A percentile compares a stretch with the other conserved stretches of the same genome.
phyloP scores from a whole-genome alignment of 1,140 invertebrate genomes.

The Formica selysi region DNA sequence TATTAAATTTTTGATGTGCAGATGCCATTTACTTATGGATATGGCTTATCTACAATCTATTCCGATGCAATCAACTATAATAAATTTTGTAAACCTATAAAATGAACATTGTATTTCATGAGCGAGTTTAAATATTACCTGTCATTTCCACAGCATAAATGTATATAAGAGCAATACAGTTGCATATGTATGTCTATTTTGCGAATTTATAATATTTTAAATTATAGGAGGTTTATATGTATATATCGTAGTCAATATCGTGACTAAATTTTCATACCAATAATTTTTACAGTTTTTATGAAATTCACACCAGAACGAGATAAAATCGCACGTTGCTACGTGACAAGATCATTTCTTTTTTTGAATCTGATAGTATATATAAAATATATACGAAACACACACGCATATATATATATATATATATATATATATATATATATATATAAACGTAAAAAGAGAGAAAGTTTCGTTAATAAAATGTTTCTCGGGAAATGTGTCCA shows the following conservation, averaged over 20 bases:
- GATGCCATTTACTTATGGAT: neutral
- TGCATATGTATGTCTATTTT: neutral
- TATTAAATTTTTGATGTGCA: neutral
- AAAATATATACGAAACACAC: neutral
- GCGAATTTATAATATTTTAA: neutral
- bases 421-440: no score
- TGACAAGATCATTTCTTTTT: constrained; percentile 25
- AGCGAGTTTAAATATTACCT: neutral
- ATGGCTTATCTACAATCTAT: neutral
- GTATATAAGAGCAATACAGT: neutral
- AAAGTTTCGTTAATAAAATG: constrained; percentile 44
- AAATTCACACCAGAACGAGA: neutral
- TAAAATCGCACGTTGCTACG: constrained; percentile 12
- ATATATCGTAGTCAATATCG: neutral
- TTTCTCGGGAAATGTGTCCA: constrained; percentile 22
- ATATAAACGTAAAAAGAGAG: constrained; percentile 10
- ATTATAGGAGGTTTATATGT: neutral
- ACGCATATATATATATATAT: no score
- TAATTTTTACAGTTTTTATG: constrained; percentile 22
- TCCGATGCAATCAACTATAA: neutral
- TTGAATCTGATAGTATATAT: constrained; percentile 12
- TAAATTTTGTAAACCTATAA: neutral
- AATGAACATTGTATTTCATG: neutral
- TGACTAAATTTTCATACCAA: constrained; percentile 3
- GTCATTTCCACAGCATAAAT: neutral